Evolutionary conservation across 2,797 vertebrate species (phyloP).

Genomic region (Sebastolobus altivelis): DNA sequence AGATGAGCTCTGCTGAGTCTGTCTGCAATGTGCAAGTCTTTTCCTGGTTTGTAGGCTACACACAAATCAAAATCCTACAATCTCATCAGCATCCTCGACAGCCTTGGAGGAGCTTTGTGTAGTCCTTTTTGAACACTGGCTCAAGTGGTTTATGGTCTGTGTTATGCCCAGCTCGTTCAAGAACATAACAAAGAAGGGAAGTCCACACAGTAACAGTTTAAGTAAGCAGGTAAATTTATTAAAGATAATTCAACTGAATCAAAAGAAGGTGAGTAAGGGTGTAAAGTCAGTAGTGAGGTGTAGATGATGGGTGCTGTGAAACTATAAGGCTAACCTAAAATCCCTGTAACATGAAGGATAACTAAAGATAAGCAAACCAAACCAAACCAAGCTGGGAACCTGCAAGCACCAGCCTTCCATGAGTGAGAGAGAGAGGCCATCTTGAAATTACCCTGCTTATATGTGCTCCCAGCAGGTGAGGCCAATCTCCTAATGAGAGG

Average conservation of each 20-base stretch:
- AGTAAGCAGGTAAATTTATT: not conserved
- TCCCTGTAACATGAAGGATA: too few relatives aligned
- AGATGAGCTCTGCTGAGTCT: not conserved
- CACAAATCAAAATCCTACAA: not conserved
- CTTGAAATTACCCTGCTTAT: too few relatives aligned
- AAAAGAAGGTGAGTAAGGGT: not conserved
- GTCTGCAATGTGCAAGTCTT: not conserved
- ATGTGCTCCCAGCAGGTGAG: too few relatives aligned
- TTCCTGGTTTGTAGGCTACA: not conserved
- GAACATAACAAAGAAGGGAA: not conserved
- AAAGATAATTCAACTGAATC: not conserved
- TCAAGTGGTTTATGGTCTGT: not conserved
- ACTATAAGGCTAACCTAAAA: too few relatives aligned
- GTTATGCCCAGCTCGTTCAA: not conserved
- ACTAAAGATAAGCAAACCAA: too few relatives aligned
- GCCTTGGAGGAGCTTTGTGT: not conserved
- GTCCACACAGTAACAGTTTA: not conserved
- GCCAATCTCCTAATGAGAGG: too few relatives aligned
- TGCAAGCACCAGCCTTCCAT: too few relatives aligned
- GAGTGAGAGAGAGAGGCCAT: too few relatives aligned
- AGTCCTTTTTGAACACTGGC: too few relatives aligned
- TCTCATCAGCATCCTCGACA: not conserved
- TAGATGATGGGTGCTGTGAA: too few relatives aligned
- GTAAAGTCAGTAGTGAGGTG: too few relatives aligned
- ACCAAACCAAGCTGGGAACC: too few relatives aligned